These are phyloP conservation scores for Diadophis punctatus DNA, from an alignment of 2,113 vertebrate species.

Conservation along the genomic window DNA sequence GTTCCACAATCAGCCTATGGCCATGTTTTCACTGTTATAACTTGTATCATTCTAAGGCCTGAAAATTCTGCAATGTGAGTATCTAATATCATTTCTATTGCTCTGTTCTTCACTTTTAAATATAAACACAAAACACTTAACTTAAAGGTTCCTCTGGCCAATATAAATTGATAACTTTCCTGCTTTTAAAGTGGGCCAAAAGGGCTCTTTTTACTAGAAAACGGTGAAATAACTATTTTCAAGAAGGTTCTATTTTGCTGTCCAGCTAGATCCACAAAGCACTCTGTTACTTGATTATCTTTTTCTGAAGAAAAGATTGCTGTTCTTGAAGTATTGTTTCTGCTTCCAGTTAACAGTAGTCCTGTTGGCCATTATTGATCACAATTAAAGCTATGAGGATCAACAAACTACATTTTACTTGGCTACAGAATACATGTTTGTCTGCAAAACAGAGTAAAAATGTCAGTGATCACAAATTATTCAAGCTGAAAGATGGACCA, in stretches of 20 bases:
- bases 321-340: not conserved
- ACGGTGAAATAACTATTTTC: conserved; percentile 29
- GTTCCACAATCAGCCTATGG: not conserved
- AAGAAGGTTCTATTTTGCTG: conserved; percentile 29
- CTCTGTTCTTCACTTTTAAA: conserved; percentile 5
- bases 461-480: not conserved
- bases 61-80: conserved; percentile 18
- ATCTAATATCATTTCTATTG: conserved; percentile 11
- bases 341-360: not conserved
- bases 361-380: conserved; percentile 18
- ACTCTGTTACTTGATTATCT: conserved; percentile 22
- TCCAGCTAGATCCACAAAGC: conserved; percentile 19
- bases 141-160: conserved; percentile 30
- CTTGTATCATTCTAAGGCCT: not conserved
- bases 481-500: not conserved
- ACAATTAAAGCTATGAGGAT: conserved; percentile 11
- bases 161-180: conserved; percentile 18
- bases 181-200: conserved; percentile 13
- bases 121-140: not conserved
- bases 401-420: not conserved
- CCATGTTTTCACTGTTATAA: not conserved
- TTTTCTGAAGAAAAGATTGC: conserved; percentile 20
- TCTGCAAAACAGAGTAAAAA: conserved; percentile 4
- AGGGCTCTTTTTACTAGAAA: conserved; percentile 31
- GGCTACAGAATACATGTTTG: not conserved